A percentile compares a stretch with the other conserved stretches of the same genome.
These are phyloP conservation scores for Scolopax bukidnonensis DNA, from an alignment of 2,797 vertebrate species.

Conservation along the genomic window DNA sequence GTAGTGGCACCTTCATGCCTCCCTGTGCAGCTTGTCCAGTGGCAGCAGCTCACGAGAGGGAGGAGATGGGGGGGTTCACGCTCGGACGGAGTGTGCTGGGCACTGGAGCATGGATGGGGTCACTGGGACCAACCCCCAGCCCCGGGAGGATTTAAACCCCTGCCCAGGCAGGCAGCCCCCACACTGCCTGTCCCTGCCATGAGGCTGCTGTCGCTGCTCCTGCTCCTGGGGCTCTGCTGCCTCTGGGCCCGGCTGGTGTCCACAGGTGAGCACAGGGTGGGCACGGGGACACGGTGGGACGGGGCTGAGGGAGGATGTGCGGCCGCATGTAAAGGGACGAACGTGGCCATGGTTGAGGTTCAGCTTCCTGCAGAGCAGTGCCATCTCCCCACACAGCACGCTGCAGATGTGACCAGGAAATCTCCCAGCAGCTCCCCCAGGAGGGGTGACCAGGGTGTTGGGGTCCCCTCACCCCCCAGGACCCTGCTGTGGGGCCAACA, in stretches of 20 bases:
- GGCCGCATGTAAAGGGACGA: rapidly evolving
- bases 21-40: rapidly evolving
- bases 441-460: neutral
- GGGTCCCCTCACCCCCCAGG: neutral
- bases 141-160: neutral
- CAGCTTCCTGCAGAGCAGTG: neutral
- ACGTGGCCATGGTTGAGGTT: rapidly evolving
- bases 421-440: rapidly evolving
- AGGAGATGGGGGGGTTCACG: neutral
- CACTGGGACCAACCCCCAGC: neutral
- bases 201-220: constrained; percentile 3
- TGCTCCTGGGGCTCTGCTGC: constrained; percentile 59
- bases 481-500: rapidly evolving
- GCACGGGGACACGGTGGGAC: rapidly evolving
- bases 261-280: neutral
- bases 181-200: neutral
- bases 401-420: neutral
- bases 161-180: neutral
- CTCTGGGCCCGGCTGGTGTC: constrained; percentile 42
- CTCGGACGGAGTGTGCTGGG: neutral
- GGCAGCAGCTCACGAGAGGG: neutral
- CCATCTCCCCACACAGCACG: rapidly evolving
- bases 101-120: neutral
- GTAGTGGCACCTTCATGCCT: neutral
- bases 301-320: rapidly evolving